phyloP scores from a whole-genome alignment of 1,140 invertebrate genomes.

The Penaeus japonicus region DNA sequence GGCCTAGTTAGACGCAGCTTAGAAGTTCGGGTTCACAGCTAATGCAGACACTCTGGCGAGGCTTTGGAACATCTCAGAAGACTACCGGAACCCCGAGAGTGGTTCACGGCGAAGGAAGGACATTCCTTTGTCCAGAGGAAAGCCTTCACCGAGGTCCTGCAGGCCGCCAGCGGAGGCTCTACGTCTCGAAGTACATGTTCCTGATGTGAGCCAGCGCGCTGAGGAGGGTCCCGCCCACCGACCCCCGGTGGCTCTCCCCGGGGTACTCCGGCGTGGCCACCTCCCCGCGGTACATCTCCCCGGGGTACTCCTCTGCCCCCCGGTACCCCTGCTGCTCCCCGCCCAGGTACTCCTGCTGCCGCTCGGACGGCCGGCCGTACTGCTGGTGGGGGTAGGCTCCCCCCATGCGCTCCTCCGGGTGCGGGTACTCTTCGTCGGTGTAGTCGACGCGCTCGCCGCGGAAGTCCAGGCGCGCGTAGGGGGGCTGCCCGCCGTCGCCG shows the following conservation, averaged over 20 bases:
- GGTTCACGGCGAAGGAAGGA: too few relatives aligned
- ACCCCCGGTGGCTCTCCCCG: constrained; percentile 24
- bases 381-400: background rate
- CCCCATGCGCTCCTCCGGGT: background rate
- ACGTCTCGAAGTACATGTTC: constrained; percentile 33
- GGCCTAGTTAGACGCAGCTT: too few relatives aligned
- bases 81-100: too few relatives aligned
- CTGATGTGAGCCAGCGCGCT: constrained; percentile 37
- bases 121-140: background rate
- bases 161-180: background rate
- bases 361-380: background rate
- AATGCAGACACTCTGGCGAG: too few relatives aligned
- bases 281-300: constrained; percentile 23
- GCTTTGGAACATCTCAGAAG: too few relatives aligned
- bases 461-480: constrained; percentile 7
- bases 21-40: too few relatives aligned
- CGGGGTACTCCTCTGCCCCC: constrained; percentile 2
- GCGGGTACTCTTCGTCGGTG: constrained; percentile 7
- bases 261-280: background rate
- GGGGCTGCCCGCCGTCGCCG: background rate
- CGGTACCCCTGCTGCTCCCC: too few relatives aligned
- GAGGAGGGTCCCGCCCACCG: constrained; percentile 22
- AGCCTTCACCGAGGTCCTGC: background rate
- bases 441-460: background rate
- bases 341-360: background rate